Conservation (phyloP, 2,113 vertebrate species). For the Pontoporia blainvillei region DNA sequence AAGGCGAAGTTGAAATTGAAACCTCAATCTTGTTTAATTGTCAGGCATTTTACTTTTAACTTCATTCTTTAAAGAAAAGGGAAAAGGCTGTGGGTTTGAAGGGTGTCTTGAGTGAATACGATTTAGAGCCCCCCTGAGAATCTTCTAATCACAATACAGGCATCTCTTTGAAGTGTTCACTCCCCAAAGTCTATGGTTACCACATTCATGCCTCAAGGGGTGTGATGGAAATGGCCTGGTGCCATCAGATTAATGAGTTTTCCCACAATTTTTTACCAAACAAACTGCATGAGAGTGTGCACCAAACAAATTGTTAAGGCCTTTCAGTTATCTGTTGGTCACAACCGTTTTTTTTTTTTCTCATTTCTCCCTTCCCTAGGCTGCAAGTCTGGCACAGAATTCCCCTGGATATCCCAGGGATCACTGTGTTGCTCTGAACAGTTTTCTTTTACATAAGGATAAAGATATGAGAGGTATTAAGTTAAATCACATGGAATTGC, state of each 20-base stretch:
- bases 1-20: background rate
- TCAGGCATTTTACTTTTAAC: background rate
- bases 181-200: background rate
- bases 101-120: background rate
- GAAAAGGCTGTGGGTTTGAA: background rate
- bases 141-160: background rate
- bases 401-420: background rate
- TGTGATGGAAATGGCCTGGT: background rate
- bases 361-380: no score
- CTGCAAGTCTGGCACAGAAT: background rate
- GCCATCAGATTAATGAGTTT: background rate
- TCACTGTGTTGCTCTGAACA: background rate
- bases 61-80: background rate
- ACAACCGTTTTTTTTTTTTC: background rate
- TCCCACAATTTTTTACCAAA: background rate
- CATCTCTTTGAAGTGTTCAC: background rate
- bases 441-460: background rate
- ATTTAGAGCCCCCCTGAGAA: background rate
- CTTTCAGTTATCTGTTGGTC: background rate
- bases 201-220: background rate
- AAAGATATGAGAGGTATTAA: background rate
- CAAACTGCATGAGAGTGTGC: background rate
- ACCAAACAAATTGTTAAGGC: background rate
- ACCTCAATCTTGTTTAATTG: background rate
- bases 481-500: background rate